Conservation (phyloP, 2,113 vertebrate species). For the Sinocyclocheilus anshuiensis region DNA sequence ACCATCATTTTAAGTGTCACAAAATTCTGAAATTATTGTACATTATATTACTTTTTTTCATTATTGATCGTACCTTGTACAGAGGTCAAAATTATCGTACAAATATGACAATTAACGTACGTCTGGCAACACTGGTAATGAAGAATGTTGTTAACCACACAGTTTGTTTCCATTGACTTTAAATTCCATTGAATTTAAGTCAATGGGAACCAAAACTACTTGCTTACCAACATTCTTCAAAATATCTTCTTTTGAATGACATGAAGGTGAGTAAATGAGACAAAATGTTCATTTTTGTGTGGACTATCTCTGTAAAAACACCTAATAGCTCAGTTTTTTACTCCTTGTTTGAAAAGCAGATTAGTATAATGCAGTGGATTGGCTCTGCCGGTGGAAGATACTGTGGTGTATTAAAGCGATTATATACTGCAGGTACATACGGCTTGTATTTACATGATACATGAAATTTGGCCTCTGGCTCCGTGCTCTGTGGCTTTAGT, state of each 20-base stretch:
- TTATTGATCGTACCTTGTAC: no score
- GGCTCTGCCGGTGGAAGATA: background rate
- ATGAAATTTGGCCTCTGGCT: background rate
- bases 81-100: no score
- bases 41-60: no score
- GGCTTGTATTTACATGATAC: background rate
- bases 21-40: no score
- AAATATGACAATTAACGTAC: no score
- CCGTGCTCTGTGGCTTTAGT: background rate
- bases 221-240: background rate
- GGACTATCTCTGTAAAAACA: background rate
- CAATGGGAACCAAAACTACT: background rate
- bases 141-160: no score
- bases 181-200: background rate
- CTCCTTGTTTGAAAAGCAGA: slow-evolving; percentile 2
- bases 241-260: background rate
- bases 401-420: slow-evolving; percentile 22
- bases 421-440: background rate
- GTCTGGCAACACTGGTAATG: no score
- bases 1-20: no score
- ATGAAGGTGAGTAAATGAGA: background rate
- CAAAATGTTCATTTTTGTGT: background rate
- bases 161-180: background rate
- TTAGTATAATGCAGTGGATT: slow-evolving; percentile 8
- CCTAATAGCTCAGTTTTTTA: background rate